Base-by-base conservation (phyloP, 1,140 invertebrate species). In the Brachionus koreanus region DNA sequence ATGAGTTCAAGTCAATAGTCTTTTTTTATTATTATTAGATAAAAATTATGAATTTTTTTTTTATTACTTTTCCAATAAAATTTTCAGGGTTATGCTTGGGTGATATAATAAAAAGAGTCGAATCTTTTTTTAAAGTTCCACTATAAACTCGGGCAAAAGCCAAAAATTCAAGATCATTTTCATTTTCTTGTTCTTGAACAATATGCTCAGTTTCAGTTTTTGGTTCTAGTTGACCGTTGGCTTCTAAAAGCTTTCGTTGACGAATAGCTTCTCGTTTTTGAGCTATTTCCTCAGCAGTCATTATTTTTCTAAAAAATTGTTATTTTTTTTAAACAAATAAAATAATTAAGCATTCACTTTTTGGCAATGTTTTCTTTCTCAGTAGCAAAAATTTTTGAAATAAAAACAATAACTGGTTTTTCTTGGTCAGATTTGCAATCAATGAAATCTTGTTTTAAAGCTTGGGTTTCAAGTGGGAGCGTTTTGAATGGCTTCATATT, bases 141-240 rank as follows among this genome's bases (percentile, higher is more conserved):
- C 95, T 97, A 87, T 95, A 98, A 42, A 98, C 91, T 85, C 96
- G 90, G 16, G 95, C 95, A 90, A 98, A 96, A 2, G 95, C 97
- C 83, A 99, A 90, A 86, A 98, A 94, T 81, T 91, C 91, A 83
- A 92, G 91, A 82, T 93, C 91, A 79, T 89, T 86, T 69, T 89
- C 84, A 43, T 88, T 87, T 85, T 86, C 89, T 85, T 76, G 85
- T 83, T 84, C 88, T 85, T 83, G 84, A 3, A 35, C 46, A 23
- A 49, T 9, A 25, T 19, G 19, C 57, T 83, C 35, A n/a, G 23
- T 10, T 57, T 39, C 82, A 79, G 19, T n/a, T 77, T 43, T 63
- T 42, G 67, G 76, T 79, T 16, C 42, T 0, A 39, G 16, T n/a
- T 19, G 5, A 79, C 76, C 76, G 79, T 75, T 10, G 82, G 85